Base-by-base conservation (phyloP, 2,113 vertebrate genomes). In the Tachysurus vachellii region DNA sequence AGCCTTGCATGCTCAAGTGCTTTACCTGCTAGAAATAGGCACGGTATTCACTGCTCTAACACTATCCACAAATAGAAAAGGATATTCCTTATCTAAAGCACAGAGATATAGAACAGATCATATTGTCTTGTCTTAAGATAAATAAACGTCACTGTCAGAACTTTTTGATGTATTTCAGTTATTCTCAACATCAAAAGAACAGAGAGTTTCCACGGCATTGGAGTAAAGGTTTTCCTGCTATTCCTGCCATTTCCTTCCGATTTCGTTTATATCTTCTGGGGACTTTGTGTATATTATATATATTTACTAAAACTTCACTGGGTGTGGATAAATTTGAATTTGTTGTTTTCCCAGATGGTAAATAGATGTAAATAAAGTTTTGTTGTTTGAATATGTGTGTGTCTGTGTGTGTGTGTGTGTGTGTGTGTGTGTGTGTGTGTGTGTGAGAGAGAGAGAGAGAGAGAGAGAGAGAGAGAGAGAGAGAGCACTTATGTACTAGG, bases 1-100 rank as follows among this genome's bases (percentile, higher is more conserved):
- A 61, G 9, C 23, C 21, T 42, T 59, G 17, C 71, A 47, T 10
- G 59, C n/a, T 53, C 13, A 53, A 50, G 28, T 61, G 42, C 53
- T 26, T 84, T 61, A 75, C 28, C 21, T 85, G 80, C 5, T 11
- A 61, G 66, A 23, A 82, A 75, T 82, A 26, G 84, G 23, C 75
- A 54, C 36, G 23, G 66, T 50, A 71, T 66, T 7, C 17, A 81
- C 77, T 84, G 61, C 68, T 64, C 8, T 36, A 81, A 84, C 68
- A 66, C 42, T 59, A 79, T n/a, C 5, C 42, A 23, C 12, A 26
- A 70, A 73, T 21, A 21, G 17, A 71, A 21, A 17, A 21, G 17
- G 8, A 70, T 8, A 44, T 44, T 42, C 16, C 16, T 7, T 19
- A 31, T 36, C 28, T 73, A 47, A 47, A 73, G 21, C 42, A 23